Conservation (phyloP, 2,797 vertebrate genomes). For the Urosaurus nigricauda region DNA sequence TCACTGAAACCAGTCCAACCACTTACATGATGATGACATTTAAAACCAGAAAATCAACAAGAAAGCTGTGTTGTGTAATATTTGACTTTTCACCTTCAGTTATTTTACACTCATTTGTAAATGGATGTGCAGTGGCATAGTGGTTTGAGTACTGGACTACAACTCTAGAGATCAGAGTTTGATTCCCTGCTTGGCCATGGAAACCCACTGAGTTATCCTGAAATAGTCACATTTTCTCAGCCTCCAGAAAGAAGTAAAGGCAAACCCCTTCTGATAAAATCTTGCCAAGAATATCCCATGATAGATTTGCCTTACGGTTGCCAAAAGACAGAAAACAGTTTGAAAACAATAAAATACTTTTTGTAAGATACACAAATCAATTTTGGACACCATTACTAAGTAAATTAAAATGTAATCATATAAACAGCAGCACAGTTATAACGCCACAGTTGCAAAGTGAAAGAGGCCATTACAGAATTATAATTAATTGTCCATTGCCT, state of each 20-base stretch:
- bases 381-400: not conserved
- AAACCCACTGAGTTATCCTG: no score
- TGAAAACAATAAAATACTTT: not conserved
- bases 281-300: no score
- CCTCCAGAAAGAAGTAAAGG: no score
- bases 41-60: slow-evolving; percentile 5
- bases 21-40: not conserved
- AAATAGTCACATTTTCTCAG: no score
- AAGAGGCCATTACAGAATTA: not conserved
- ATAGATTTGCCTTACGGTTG: no score
- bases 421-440: not conserved
- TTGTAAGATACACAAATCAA: not conserved
- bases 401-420: not conserved
- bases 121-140: not conserved
- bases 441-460: not conserved
- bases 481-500: slow-evolving; percentile 1
- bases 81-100: not conserved
- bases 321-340: no score
- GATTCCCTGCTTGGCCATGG: no score
- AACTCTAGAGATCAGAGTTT: no score
- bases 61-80: not conserved
- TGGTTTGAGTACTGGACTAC: no score
- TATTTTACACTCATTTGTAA: not conserved
- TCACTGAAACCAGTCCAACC: not conserved
- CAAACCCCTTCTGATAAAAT: no score